phyloP scores from a whole-genome alignment of 2,113 vertebrate genomes.

The Pseudopodoces humilis region DNA sequence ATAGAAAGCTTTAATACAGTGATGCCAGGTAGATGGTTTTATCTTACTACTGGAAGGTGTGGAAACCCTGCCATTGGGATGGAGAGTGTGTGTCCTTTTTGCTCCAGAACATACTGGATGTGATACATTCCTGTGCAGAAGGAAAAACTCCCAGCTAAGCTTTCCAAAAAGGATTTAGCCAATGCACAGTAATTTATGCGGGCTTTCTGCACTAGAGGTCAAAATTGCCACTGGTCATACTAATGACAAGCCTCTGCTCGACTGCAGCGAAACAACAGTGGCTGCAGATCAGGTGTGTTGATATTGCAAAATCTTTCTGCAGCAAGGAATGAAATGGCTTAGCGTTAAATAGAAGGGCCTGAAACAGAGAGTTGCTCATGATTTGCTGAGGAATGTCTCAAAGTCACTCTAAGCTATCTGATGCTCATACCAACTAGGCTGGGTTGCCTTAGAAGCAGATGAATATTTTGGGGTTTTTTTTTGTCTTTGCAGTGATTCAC shows the following conservation, averaged over 20 bases:
- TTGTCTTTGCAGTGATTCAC: neutral
- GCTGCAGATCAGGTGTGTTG: constrained; percentile 1
- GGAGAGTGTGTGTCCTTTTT: neutral
- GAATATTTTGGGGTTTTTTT: neutral
- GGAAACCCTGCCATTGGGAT: neutral
- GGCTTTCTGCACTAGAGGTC: neutral
- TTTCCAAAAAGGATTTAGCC: neutral
- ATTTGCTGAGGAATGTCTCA: constrained; percentile 4
- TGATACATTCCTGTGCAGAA: neutral
- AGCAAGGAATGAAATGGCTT: neutral
- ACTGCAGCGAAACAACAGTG: neutral
- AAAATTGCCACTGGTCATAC: constrained; percentile 17
- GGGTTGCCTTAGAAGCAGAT: neutral
- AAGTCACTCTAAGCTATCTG: neutral
- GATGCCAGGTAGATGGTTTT: neutral
- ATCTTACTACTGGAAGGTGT: neutral
- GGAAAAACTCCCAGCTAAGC: neutral
- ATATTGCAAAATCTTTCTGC: neutral
- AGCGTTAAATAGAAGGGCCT: neutral
- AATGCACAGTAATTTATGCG: neutral
- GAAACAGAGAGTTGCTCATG: neutral
- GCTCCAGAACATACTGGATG: neutral
- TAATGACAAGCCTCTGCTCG: neutral
- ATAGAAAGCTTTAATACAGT: neutral
- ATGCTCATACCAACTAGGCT: neutral